These are phyloP conservation scores for Papilio dardanus DNA, from an alignment of 1,140 invertebrate genomes.

Conservation along the genomic window DNA sequence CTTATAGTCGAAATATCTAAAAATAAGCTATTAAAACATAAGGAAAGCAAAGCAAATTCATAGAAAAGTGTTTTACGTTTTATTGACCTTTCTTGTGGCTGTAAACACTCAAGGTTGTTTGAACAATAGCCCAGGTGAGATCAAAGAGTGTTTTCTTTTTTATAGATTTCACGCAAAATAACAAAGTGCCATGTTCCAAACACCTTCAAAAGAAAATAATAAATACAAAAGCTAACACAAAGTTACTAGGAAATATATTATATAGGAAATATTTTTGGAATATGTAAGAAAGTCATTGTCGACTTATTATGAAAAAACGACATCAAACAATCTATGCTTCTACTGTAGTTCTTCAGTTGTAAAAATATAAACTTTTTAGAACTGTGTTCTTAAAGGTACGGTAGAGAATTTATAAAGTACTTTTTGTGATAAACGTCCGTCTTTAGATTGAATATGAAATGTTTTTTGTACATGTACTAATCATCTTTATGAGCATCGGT, in stretches of 20 bases:
- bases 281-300: background rate
- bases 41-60: background rate
- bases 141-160: conserved; percentile 21
- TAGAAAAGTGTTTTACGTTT: background rate
- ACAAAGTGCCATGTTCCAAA: background rate
- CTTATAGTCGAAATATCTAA: background rate
- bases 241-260: background rate
- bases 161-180: conserved; percentile 14
- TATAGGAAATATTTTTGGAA: background rate
- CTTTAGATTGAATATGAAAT: too few relatives aligned
- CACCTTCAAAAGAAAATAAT: conserved; percentile 12
- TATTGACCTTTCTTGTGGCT: background rate
- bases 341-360: background rate
- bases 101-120: background rate
- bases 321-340: background rate
- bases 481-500: too few relatives aligned
- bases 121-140: conserved; percentile 7
- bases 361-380: too few relatives aligned
- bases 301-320: background rate
- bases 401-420: background rate
- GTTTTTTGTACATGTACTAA: too few relatives aligned
- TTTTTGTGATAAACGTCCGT: background rate
- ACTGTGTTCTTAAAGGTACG: too few relatives aligned
- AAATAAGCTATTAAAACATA: background rate
- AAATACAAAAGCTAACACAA: background rate